These are phyloP conservation scores for Aselliscus stoliczkanus DNA, from an alignment of 2,797 vertebrate genomes.

Conservation along the genomic window DNA sequence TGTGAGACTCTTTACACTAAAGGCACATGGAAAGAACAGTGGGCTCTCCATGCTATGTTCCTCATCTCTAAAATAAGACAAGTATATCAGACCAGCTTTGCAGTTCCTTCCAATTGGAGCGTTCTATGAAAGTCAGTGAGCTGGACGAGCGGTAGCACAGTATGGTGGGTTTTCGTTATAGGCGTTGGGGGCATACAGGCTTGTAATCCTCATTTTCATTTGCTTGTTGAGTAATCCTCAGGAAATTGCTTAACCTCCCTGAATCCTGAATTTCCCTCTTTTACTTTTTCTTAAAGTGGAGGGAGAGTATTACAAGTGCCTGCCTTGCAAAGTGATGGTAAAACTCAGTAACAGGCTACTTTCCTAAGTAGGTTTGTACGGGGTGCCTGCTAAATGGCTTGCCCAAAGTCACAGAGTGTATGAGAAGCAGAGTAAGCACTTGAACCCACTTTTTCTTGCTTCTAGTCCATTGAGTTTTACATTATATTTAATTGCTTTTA, in stretches of 20 bases:
- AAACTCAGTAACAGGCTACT: not conserved
- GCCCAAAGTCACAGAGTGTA: not conserved
- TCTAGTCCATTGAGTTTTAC: not conserved
- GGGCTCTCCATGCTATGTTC: not conserved
- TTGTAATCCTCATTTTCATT: not conserved
- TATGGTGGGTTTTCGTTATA: not conserved
- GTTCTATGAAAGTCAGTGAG: not conserved
- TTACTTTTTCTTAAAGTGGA: not conserved
- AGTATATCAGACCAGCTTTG: not conserved
- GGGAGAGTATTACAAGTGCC: not conserved
- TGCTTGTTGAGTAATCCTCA: not conserved
- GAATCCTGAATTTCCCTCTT: not conserved
- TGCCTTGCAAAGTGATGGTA: not conserved
- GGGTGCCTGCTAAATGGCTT: not conserved
- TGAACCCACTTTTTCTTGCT: not conserved
- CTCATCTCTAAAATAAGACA: not conserved
- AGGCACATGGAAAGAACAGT: not conserved
- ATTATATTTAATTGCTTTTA: not conserved
- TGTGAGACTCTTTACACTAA: not conserved
- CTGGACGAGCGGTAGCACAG: not conserved
- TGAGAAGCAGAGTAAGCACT: not conserved
- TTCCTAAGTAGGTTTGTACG: not conserved
- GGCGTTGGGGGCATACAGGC: rapidly evolving
- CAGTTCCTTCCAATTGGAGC: not conserved
- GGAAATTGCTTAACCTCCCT: not conserved